These are phyloP conservation scores for Serripes groenlandicus DNA, from an alignment of 2,888 invertebrate genomes.

Conservation along the genomic window DNA sequence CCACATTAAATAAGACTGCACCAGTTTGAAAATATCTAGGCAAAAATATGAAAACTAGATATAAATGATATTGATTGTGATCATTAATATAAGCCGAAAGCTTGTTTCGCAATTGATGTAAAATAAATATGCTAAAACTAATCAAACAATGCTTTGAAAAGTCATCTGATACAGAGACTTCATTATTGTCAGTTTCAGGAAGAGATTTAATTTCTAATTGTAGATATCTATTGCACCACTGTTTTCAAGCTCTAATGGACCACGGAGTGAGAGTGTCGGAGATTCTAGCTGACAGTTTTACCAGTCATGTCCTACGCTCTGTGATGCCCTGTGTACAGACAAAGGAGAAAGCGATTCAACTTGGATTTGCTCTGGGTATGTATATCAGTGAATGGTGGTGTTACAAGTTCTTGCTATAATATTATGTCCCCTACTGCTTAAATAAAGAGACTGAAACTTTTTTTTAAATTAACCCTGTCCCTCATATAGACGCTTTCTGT, in stretches of 20 bases:
- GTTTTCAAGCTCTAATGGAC: conserved; percentile 90
- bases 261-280: conserved; percentile 89
- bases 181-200: too few relatives aligned
- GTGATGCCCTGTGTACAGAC: conserved; percentile 52
- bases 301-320: conserved; percentile 72
- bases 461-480: neutral
- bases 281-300: conserved; percentile 82
- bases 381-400: conserved; percentile 2
- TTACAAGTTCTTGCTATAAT: too few relatives aligned
- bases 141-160: too few relatives aligned
- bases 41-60: too few relatives aligned
- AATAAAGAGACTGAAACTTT: neutral
- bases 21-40: too few relatives aligned
- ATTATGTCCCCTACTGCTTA: too few relatives aligned
- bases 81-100: too few relatives aligned
- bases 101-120: too few relatives aligned
- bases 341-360: conserved; percentile 80
- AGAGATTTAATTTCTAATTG: neutral
- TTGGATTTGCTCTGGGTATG: conserved; percentile 85
- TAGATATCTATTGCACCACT: conserved; percentile 90
- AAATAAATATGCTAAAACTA: too few relatives aligned
- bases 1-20: too few relatives aligned
- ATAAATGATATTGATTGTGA: too few relatives aligned
- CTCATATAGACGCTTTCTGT: neutral
- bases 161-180: too few relatives aligned